Evolutionary conservation across 2,888 invertebrate genomes (phyloP), one percentile per base, ranked within the genome.

Genomic region (Catocala fraxini): DNA sequence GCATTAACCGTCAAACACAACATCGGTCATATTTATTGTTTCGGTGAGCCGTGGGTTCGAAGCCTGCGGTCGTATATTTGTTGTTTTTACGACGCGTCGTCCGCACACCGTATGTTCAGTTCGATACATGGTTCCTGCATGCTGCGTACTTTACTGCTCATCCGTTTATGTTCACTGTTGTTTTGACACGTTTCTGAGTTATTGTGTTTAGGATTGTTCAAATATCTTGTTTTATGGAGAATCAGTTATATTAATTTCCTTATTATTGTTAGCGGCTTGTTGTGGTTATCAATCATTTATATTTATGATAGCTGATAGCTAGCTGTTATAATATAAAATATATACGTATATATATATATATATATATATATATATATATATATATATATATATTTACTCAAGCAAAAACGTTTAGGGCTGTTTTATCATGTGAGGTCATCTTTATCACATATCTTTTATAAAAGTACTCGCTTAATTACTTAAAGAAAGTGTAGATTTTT

Each of bases 71-170:
- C 63, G 57, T 65, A 67, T 65, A 65, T 60, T 56, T 65, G 10
- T 64, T 68, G 60, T 56, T 63, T 59, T 67, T 69, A 75, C 73
- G 63, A 62, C 51, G 46, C 69, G 63, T 53, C 56, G 48, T 33
- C n/a, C 42, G 43, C 48, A 57, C 47, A 12, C 59, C 48, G 25
- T 25, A 25, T 25, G 25, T 15, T 53, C 34, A 11, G 25, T 13
- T 42, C 52, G 52, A 56, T 11, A n/a, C 35, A 33, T 35, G 43
- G 7, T 45, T 52, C 59, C 34, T 45, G 13, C 49, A 34, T 11
- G 12, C 45, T 35, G 9, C 10, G 47, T 47, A 39, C 51, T 46
- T 46, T 39, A 25, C 52, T 46, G 33, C 12, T 47, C 41, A 51
- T 51, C 51, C 52, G 41, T 35, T 58, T 58, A 13, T 46, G 46